Evolutionary conservation across 2,888 invertebrate genomes (phyloP).

Genomic region (Panzeria rudis): DNA sequence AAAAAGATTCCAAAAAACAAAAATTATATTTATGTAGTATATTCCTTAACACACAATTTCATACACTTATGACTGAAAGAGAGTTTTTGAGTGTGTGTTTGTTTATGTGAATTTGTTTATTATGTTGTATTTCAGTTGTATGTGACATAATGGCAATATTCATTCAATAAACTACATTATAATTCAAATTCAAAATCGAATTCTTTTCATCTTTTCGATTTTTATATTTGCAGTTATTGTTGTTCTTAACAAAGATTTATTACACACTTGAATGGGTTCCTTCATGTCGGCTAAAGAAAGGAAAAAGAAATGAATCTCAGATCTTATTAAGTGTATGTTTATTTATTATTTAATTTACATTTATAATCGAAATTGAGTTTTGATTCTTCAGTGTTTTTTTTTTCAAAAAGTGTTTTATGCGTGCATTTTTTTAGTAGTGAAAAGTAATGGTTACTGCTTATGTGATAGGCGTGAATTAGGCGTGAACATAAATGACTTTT

Average conservation of each 20-base stretch:
- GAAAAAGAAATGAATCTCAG: neutral
- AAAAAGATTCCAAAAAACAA: constrained; percentile 69
- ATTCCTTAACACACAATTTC: constrained; percentile 3
- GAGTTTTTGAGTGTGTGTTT: neutral
- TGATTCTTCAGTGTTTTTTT: constrained; percentile 13
- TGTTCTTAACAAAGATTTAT: constrained; percentile 59
- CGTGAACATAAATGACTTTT: too few species aligned
- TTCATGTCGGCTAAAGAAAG: constrained; percentile 41
- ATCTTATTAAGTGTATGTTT: constrained; percentile 48
- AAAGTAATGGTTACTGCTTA: neutral
- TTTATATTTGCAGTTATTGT: constrained; percentile 48
- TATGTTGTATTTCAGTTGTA: constrained; percentile 58
- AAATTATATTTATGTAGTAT: constrained; percentile 49
- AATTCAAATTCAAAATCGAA: constrained; percentile 66
- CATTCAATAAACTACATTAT: constrained; percentile 69
- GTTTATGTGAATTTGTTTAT: constrained; percentile 34
- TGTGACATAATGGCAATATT: constrained; percentile 71
- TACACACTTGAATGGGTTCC: constrained; percentile 59
- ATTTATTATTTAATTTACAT: constrained; percentile 61
- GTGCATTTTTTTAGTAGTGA: neutral
- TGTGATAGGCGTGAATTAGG: too few species aligned
- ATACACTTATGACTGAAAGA: neutral
- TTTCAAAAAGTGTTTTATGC: neutral
- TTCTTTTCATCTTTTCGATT: constrained; percentile 21
- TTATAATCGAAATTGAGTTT: constrained; percentile 50